phyloP scores from a whole-genome alignment of 1,140 invertebrate species.

The Leguminivora glycinivorella region DNA sequence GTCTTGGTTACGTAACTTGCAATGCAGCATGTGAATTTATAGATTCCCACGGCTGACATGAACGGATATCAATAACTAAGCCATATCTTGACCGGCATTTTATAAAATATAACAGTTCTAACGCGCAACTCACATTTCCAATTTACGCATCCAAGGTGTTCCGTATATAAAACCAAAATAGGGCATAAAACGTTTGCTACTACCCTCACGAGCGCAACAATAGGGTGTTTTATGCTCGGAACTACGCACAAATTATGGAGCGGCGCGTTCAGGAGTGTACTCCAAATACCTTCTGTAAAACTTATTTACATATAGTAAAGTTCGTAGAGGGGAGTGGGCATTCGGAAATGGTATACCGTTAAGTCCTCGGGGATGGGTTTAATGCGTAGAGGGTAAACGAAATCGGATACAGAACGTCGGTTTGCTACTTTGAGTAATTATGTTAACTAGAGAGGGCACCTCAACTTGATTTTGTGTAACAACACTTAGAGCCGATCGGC shows the following conservation, averaged over 20 bases:
- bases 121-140: conserved; percentile 20
- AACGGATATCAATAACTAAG: conserved; percentile 3
- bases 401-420: conserved; percentile 34
- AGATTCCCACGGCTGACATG: conserved; percentile 25
- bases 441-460: too few species aligned
- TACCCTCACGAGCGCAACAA: conserved; percentile 52
- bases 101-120: not conserved
- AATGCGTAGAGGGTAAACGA: conserved; percentile 30
- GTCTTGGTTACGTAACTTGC: conserved; percentile 12
- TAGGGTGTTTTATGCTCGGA: conserved; percentile 49
- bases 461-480: too few species aligned
- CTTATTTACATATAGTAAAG: conserved; percentile 41
- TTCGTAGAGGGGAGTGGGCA: conserved; percentile 22
- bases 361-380: conserved; percentile 33
- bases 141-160: conserved; percentile 46
- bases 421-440: too few species aligned
- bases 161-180: conserved; percentile 36
- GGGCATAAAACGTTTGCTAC: conserved; percentile 59
- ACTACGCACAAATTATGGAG: conserved; percentile 37
- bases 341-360: conserved; percentile 33
- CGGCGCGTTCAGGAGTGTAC: conserved; percentile 29
- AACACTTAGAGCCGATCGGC: too few species aligned
- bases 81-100: not conserved
- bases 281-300: conserved; percentile 36
- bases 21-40: conserved; percentile 22